Evolutionary conservation across 2,888 invertebrate genomes (phyloP).

Genomic region (Dolomedes plantarius): DNA sequence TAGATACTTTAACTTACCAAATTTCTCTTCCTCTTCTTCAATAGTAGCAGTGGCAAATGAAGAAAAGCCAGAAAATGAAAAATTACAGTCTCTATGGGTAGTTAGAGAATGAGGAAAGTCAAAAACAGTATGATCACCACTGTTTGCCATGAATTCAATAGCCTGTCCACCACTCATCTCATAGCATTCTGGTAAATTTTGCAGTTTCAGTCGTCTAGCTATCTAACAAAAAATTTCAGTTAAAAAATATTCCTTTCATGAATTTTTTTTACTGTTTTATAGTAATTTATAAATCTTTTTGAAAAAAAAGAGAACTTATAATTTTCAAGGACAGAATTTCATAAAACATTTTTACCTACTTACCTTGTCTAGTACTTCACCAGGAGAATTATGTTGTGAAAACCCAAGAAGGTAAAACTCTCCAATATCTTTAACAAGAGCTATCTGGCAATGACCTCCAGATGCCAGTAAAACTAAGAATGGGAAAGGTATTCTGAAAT

Average conservation of each 20-base stretch:
- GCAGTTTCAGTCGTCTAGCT: conserved; percentile 89
- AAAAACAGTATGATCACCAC: conserved; percentile 81
- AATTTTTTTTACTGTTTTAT: no score
- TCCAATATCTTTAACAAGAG: conserved; percentile 80
- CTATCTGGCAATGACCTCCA: conserved; percentile 88
- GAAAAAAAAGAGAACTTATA: no score
- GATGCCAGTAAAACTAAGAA: conserved; percentile 92
- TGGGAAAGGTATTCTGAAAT: conserved; percentile 82
- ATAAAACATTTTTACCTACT: conserved; percentile 15
- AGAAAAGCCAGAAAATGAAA: conserved; percentile 91
- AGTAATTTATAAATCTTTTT: no score
- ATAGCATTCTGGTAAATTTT: conserved; percentile 85
- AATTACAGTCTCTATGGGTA: conserved; percentile 86
- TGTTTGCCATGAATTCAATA: conserved; percentile 87
- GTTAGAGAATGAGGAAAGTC: conserved; percentile 83
- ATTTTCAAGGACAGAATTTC: not conserved
- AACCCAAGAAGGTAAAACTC: conserved; percentile 88
- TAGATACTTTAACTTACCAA: conserved; percentile 77
- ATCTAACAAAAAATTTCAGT: conserved; percentile 79
- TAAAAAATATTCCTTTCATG: not conserved
- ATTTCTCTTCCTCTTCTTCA: conserved; percentile 80
- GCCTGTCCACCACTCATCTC: conserved; percentile 88
- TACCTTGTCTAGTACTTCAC: conserved; percentile 95
- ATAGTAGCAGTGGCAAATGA: conserved; percentile 81
- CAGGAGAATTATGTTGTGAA: conserved; percentile 90